phyloP scores from a whole-genome alignment of 92 coral and sea anemone genomes.

The Palythoa grandis region DNA sequence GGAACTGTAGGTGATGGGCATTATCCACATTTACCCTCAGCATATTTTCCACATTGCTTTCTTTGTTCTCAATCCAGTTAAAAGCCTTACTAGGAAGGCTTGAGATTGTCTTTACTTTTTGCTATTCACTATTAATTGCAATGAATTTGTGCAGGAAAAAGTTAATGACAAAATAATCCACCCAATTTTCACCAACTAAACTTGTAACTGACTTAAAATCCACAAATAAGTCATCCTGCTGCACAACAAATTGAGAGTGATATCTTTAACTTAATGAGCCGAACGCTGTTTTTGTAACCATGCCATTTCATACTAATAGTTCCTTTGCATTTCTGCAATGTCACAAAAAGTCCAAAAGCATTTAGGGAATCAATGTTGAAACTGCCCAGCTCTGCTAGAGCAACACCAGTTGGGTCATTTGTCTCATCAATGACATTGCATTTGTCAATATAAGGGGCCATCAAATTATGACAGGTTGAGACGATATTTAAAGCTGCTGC shows the following conservation, averaged over 20 bases:
- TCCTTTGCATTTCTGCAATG: slow-evolving; percentile 17
- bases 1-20: neutral
- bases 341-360: slow-evolving; percentile 9
- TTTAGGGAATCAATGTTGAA: neutral
- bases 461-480: slow-evolving; percentile 8
- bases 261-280: neutral
- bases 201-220: slow-evolving; percentile 20
- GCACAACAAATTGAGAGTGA: neutral
- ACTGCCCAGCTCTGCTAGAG: neutral
- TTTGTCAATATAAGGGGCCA: neutral
- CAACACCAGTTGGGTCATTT: slow-evolving; percentile 32
- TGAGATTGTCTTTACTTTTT: neutral
- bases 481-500: neutral
- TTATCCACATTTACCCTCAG: neutral
- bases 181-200: slow-evolving; percentile 29
- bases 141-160: slow-evolving; percentile 5
- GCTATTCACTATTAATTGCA: slow-evolving; percentile 15
- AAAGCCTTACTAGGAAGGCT: slow-evolving; percentile 22
- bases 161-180: slow-evolving; percentile 23
- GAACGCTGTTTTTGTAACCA: slow-evolving; percentile 3
- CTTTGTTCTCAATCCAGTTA: slow-evolving; percentile 7
- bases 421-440: slow-evolving; percentile 14
- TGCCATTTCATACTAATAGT: slow-evolving; percentile 14
- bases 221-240: slow-evolving; percentile 1
- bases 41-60: neutral